These are phyloP conservation scores for Melitaea athalia DNA, from an alignment of 2,888 invertebrate genomes.

Conservation along the genomic window DNA sequence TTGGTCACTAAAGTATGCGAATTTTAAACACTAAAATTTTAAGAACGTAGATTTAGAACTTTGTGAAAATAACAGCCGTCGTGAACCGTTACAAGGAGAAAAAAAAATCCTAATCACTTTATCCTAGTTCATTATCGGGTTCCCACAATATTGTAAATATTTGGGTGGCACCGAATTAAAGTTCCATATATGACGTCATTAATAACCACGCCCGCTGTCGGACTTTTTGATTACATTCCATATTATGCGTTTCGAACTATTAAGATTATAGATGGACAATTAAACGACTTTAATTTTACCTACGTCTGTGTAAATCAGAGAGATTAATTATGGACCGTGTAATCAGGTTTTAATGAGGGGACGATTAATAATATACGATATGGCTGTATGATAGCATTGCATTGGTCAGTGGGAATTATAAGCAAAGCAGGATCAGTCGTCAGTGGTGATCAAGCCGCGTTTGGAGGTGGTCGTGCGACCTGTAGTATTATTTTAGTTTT, in stretches of 20 bases:
- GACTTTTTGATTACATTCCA: conserved; percentile 30
- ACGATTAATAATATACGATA: conserved; percentile 28
- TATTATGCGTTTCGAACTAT: conserved; percentile 29
- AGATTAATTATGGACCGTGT: conserved; percentile 17
- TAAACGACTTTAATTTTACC: conserved; percentile 25
- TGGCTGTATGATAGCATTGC: conserved; percentile 26
- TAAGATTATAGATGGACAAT: conserved; percentile 17
- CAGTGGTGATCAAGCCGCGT: conserved; percentile 60
- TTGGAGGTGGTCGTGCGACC: conserved; percentile 53
- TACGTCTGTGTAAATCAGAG: conserved; percentile 11
- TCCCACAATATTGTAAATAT: conserved; percentile 32
- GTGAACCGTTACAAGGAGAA: conserved; percentile 5
- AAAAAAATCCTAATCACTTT: conserved; percentile 5
- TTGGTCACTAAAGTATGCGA: background rate
- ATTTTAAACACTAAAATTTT: background rate
- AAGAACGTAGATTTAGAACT: background rate
- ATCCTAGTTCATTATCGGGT: conserved; percentile 9
- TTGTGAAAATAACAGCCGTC: conserved; percentile 7
- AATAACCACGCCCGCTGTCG: conserved; percentile 40
- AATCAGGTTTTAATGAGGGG: conserved; percentile 23
- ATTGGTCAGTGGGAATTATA: conserved; percentile 38
- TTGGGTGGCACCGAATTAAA: conserved; percentile 27
- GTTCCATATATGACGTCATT: conserved; percentile 37
- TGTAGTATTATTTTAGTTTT: conserved; percentile 39
- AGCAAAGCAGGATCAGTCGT: conserved; percentile 57